phyloP scores from a whole-genome alignment of 2,113 vertebrate genomes.

The Dromiciops gliroides region DNA sequence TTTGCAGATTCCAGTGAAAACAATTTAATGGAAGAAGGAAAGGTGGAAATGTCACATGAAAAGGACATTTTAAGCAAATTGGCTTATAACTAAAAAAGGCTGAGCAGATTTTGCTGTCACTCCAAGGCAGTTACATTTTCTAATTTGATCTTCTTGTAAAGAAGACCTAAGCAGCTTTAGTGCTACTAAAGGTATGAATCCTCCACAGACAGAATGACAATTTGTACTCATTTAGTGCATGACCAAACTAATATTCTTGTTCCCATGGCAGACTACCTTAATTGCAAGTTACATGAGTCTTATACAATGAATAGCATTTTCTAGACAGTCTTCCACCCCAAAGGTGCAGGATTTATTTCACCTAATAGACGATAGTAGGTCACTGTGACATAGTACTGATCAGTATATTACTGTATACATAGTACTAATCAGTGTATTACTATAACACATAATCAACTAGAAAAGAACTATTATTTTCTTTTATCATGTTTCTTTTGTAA shows the following conservation, averaged over 20 bases:
- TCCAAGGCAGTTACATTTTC: neutral
- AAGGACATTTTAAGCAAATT: constrained; percentile 6
- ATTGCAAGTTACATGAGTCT: neutral
- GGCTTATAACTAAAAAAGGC: neutral
- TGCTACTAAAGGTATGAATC: constrained; percentile 9
- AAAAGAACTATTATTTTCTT: neutral
- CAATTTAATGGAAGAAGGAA: constrained; percentile 1
- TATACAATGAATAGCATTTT: neutral
- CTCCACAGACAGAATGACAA: neutral
- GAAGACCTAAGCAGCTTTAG: neutral
- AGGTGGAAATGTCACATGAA: neutral
- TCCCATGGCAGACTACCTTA: neutral
- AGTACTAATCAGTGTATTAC: neutral
- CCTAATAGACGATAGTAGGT: neutral
- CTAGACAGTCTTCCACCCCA: neutral
- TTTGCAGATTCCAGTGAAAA: neutral
- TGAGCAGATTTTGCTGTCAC: neutral
- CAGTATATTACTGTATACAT: neutral
- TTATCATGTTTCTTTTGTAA: neutral
- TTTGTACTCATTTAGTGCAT: neutral
- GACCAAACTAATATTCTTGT: neutral
- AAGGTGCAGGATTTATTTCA: neutral
- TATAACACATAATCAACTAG: neutral
- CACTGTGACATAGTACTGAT: neutral
- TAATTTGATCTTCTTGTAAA: neutral